Conservation (phyloP, 1,140 invertebrate genomes). For the Eriocheir sinensis region DNA sequence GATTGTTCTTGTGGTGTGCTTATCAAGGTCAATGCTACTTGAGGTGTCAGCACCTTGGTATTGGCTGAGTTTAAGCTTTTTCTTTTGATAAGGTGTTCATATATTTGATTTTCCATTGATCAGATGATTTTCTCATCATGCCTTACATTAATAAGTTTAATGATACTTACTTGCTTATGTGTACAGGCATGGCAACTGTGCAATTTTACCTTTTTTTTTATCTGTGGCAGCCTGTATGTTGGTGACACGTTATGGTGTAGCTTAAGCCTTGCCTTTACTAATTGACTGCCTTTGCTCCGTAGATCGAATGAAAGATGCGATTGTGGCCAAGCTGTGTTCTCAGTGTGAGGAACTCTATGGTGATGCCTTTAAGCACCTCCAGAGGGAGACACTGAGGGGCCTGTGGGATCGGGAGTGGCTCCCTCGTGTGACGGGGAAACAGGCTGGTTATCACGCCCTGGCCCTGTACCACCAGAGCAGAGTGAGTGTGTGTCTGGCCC, state of each 20-base stretch:
- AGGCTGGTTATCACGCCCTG: slow-evolving; percentile 92
- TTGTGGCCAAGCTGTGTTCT: slow-evolving; percentile 95
- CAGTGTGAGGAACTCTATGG: slow-evolving; percentile 97
- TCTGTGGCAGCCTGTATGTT: background rate
- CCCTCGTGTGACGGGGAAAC: slow-evolving; percentile 87
- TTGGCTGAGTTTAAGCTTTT: too few relatives aligned
- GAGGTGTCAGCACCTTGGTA: too few relatives aligned
- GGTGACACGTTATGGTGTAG: background rate
- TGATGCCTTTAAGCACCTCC: slow-evolving; percentile 93
- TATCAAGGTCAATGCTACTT: too few relatives aligned
- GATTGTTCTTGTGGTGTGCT: background rate
- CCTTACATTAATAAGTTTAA: too few relatives aligned
- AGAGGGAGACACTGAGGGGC: slow-evolving; percentile 90
- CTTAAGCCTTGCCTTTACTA: background rate
- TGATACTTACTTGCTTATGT: too few relatives aligned
- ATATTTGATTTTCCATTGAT: too few relatives aligned
- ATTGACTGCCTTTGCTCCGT: background rate
- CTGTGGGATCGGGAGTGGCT: slow-evolving; percentile 96
- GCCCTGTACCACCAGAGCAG: slow-evolving; percentile 94
- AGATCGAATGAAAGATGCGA: slow-evolving; percentile 91
- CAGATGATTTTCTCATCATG: too few relatives aligned
- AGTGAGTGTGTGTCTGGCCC: slow-evolving; percentile 46
- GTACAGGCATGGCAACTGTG: too few relatives aligned
- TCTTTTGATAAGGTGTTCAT: too few relatives aligned
- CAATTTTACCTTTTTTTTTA: slow-evolving; percentile 25